Base-by-base conservation (phyloP, 2,888 invertebrate genomes). In the Sminthurinus aureus region DNA sequence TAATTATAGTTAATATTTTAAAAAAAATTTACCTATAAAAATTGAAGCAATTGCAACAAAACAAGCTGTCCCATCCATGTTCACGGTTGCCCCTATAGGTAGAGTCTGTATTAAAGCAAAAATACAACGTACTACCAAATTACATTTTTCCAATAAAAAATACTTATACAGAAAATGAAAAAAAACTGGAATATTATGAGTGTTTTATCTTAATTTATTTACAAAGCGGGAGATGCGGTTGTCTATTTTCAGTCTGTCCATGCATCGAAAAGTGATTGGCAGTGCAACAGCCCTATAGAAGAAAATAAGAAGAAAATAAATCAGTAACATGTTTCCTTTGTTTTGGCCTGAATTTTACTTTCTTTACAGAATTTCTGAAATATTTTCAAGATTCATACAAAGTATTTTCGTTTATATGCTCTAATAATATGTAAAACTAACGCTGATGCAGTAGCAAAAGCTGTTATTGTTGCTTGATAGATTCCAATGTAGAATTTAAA, bases 381-480 rank as follows among this genome's bases (percentile, higher is more conserved):
- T 64, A 64, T 67, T 67, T 94, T 94, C 92, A 4, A 38, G 1
- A 4, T 38, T 38, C 38, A 38, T n/a, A n/a, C n/a, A n/a, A n/a
- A n/a, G 38, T 38, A 38, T 38, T 38, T 38, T 38, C 38, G 38
- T 38, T n/a, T n/a, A n/a, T n/a, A n/a, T n/a, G n/a, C n/a, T n/a
- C n/a, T n/a, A n/a, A n/a, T n/a, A n/a, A n/a, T n/a, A n/a, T n/a
- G n/a, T n/a, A n/a, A n/a, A n/a, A n/a, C n/a, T n/a, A n/a, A 96
- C 96, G 96, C 96, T 89, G 96, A 96, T 89, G 96, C 96, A 88
- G 96, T 96, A 88, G 96, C 96, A 90, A 96, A 95, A 74, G 96
- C 96, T 80, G 96, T 96, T 85, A 96, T 92, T 91, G 95, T 94
- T 79, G 96, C 95, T 89, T 96, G 95, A 78, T 95, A 93, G 86